phyloP scores from a whole-genome alignment of 2,888 invertebrate species.

The Scaptomyza tumidula region DNA sequence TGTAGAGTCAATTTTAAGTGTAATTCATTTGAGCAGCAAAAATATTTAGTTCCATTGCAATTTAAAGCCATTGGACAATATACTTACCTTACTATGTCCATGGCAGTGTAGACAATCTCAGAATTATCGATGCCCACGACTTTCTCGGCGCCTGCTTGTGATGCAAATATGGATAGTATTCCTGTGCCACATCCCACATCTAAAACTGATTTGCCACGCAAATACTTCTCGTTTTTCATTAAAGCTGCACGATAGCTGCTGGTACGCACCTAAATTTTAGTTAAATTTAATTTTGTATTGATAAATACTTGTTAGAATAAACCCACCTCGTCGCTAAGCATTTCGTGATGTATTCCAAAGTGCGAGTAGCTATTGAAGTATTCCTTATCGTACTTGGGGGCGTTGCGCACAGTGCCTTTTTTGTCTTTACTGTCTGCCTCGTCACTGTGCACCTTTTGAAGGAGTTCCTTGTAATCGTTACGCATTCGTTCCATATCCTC shows the following conservation, averaged over 20 bases:
- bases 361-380: constrained; percentile 95
- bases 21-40: too few relatives aligned
- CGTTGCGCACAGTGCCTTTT: constrained; percentile 74
- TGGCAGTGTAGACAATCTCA: constrained; percentile 97
- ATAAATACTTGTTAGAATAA: background rate
- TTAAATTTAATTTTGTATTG: background rate
- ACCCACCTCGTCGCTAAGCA: constrained; percentile 91
- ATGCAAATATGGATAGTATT: constrained; percentile 99
- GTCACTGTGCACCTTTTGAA: constrained; percentile 66
- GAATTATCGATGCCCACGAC: constrained; percentile 98
- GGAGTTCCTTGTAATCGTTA: constrained; percentile 68
- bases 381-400: constrained; percentile 86
- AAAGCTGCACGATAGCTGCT: constrained; percentile 94
- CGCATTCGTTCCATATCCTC: constrained; percentile 81
- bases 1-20: too few relatives aligned
- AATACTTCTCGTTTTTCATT: constrained; percentile 88
- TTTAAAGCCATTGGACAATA: too few relatives aligned
- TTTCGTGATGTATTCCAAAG: constrained; percentile 96
- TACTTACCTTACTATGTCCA: constrained; percentile 93
- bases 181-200: constrained; percentile 99
- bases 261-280: constrained; percentile 87
- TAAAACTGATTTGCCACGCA: constrained; percentile 91
- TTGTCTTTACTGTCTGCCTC: constrained; percentile 22
- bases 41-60: too few relatives aligned
- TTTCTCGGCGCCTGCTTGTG: constrained; percentile 94